These are phyloP conservation scores for Neoseiulus cucumeris DNA, from an alignment of 1,140 invertebrate genomes.

Conservation along the genomic window DNA sequence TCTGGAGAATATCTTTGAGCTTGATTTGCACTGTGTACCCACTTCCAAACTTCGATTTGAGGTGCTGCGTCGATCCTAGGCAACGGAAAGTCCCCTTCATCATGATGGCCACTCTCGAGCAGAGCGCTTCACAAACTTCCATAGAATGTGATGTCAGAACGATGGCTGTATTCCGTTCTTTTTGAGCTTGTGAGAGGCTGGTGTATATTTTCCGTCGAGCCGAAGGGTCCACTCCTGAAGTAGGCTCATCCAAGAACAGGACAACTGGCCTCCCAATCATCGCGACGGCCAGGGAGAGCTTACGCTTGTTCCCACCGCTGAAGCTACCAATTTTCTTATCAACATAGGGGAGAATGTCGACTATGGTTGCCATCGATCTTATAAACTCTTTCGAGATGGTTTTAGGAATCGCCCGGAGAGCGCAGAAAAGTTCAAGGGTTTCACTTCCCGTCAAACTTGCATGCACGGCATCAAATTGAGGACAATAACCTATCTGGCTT, in stretches of 20 bases:
- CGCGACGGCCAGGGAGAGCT: conserved; percentile 32
- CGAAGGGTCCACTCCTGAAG: conserved; percentile 32
- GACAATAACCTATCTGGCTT: conserved; percentile 29
- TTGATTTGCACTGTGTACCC: conserved; percentile 44
- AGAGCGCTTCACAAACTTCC: conserved; percentile 66
- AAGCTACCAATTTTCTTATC: conserved; percentile 26
- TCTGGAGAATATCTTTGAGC: conserved; percentile 11
- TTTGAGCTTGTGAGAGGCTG: conserved; percentile 11
- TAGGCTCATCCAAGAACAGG: conserved; percentile 30
- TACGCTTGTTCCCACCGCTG: conserved; percentile 39
- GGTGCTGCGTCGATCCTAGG: conserved; percentile 43
- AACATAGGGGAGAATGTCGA: too few species aligned
- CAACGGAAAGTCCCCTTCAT: conserved; percentile 56
- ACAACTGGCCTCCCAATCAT: conserved; percentile 30
- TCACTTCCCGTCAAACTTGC: conserved; percentile 24
- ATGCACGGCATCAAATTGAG: conserved; percentile 32
- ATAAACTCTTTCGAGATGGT: background rate
- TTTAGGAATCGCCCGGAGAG: conserved; percentile 19
- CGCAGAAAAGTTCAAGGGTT: conserved; percentile 20
- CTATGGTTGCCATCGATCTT: too few species aligned
- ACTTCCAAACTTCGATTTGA: conserved; percentile 51
- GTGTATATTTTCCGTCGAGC: conserved; percentile 30
- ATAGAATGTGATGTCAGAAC: conserved; percentile 53
- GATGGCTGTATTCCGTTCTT: conserved; percentile 24
- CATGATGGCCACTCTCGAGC: conserved; percentile 65